Percentiles rank a stretch among this genome's conserved stretches.
Conservation (phyloP, 1,140 invertebrate genomes). For the Macrotrachela quadricornifera region DNA sequence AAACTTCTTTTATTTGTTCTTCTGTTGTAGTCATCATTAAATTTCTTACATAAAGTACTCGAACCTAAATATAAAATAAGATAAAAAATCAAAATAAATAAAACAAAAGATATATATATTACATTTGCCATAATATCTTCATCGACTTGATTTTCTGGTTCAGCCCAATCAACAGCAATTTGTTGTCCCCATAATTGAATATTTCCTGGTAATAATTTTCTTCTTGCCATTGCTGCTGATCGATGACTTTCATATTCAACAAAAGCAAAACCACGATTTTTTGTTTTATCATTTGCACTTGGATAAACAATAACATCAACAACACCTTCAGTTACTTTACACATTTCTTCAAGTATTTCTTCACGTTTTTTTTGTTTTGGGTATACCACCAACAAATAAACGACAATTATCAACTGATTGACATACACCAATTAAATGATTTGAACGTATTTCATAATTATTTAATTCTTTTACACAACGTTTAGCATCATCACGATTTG, state of each 20-base stretch:
- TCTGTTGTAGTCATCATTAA: constrained; percentile 36
- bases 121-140: constrained; percentile 49
- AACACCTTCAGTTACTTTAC: constrained; percentile 45
- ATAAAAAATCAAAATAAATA: constrained; percentile 21
- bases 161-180: constrained; percentile 63
- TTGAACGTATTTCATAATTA: constrained; percentile 44
- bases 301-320: constrained; percentile 54
- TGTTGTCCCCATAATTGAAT: constrained; percentile 46
- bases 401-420: constrained; percentile 61
- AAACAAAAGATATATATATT: not conserved
- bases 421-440: constrained; percentile 46
- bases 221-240: constrained; percentile 53
- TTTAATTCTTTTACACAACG: constrained; percentile 41
- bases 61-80: no score
- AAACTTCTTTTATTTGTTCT: constrained; percentile 19
- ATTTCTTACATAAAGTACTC: constrained; percentile 37
- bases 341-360: constrained; percentile 47
- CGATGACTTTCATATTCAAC: constrained; percentile 61
- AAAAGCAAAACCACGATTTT: constrained; percentile 62
- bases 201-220: constrained; percentile 46
- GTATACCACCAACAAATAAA: constrained; percentile 59
- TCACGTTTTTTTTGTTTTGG: constrained; percentile 45
- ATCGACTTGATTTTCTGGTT: constrained; percentile 53
- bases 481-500: constrained; percentile 39
- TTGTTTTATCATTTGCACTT: constrained; percentile 34